phyloP scores from a whole-genome alignment of 2,797 vertebrate genomes.

The Helostoma temminkii region DNA sequence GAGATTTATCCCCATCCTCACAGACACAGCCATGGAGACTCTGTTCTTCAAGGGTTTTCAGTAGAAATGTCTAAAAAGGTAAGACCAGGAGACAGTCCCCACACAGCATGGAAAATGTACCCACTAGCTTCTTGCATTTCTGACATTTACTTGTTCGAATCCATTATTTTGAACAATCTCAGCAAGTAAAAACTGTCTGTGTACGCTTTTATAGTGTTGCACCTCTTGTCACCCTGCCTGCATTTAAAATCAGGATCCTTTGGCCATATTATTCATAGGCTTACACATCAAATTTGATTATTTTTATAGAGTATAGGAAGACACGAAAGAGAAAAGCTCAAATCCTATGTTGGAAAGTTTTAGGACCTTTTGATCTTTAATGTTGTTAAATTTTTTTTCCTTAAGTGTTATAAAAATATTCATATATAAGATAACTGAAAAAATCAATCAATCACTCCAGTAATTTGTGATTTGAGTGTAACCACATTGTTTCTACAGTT shows the following conservation, averaged over 20 bases:
- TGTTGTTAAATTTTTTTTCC: conserved; percentile 24
- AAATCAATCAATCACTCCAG: conserved; percentile 1
- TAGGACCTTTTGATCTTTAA: conserved; percentile 26
- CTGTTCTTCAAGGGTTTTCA: neutral
- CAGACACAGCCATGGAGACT: neutral
- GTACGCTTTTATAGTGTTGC: no score
- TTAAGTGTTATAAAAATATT: conserved; percentile 20
- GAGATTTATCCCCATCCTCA: neutral
- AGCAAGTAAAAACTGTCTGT: neutral
- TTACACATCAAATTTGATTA: no score
- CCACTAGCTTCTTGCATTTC: neutral
- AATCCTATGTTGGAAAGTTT: neutral
- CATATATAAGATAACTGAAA: conserved; percentile 11
- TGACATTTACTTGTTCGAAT: neutral
- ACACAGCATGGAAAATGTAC: neutral
- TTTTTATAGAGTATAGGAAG: no score
- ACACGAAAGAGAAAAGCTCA: conserved; percentile 19
- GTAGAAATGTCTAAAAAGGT: neutral
- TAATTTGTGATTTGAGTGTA: conserved; percentile 21
- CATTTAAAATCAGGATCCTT: no score
- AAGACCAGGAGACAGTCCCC: neutral
- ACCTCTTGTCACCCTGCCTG: no score
- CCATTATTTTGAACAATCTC: neutral
- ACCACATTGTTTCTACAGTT: conserved; percentile 17
- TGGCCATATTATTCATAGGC: no score